A percentile compares a stretch with the other conserved stretches of the same genome.
phyloP scores from a whole-genome alignment of 2,113 vertebrate genomes.

The Bucco capensis region DNA sequence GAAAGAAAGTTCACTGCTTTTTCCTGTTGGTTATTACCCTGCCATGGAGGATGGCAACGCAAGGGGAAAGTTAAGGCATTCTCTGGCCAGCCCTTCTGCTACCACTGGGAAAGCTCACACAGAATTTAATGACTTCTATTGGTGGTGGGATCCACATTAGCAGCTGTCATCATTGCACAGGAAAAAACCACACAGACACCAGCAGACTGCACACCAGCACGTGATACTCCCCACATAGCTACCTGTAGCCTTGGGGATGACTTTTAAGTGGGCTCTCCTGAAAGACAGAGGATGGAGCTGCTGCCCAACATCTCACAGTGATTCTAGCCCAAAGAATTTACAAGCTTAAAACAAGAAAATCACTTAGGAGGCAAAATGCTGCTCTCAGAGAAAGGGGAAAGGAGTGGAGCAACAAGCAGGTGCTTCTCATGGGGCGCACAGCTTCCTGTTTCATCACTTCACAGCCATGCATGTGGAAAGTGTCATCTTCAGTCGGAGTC shows the following conservation, averaged over 20 bases:
- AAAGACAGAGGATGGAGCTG: not conserved
- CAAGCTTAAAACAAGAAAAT: not conserved
- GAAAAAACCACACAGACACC: not conserved
- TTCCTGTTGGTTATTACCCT: not conserved
- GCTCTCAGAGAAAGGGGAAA: not conserved
- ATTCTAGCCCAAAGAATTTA: not conserved
- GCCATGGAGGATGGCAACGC: rapidly evolving
- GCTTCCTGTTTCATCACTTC: not conserved
- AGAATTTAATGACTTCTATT: rapidly evolving
- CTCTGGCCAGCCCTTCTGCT: not conserved
- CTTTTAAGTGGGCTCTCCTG: rapidly evolving
- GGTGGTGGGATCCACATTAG: rapidly evolving
- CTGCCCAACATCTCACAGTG: not conserved
- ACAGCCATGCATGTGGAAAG: rapidly evolving
- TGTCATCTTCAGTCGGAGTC: constrained; percentile 43
- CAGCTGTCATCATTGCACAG: too few relatives aligned
- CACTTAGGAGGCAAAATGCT: not conserved
- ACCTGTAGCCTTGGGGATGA: not conserved
- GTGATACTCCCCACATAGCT: rapidly evolving
- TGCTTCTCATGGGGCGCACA: not conserved
- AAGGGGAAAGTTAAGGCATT: not conserved
- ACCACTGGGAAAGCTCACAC: not conserved
- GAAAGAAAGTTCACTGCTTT: not conserved
- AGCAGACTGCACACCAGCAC: not conserved
- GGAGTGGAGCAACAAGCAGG: rapidly evolving